phyloP scores from a whole-genome alignment of 2,113 vertebrate species.

The Origma solitaria region DNA sequence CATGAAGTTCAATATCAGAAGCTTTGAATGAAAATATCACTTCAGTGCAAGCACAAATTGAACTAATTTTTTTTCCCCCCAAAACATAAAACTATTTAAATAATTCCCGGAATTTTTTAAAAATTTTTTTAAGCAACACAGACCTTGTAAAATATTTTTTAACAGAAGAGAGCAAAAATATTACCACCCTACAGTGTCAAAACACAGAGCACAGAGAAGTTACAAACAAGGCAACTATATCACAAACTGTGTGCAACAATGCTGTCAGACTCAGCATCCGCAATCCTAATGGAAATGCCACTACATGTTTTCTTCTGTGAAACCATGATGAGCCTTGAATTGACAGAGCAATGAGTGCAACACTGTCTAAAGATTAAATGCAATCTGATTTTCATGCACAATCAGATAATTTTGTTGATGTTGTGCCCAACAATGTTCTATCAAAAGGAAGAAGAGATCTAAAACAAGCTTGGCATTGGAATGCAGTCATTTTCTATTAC shows the following conservation, averaged over 20 bases:
- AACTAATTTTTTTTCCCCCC: not conserved
- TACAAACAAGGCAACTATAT: not conserved
- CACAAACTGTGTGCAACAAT: not conserved
- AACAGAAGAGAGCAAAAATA: not conserved
- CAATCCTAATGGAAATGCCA: not conserved
- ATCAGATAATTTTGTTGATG: slow-evolving; percentile 15
- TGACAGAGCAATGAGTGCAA: slow-evolving; percentile 13
- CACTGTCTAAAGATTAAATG: not conserved
- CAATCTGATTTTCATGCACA: slow-evolving; percentile 48
- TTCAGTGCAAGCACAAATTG: not conserved
- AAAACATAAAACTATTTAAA: not conserved
- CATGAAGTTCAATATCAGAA: not conserved
- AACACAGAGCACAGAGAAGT: not conserved
- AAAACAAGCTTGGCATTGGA: slow-evolving; percentile 30
- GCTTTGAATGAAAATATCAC: not conserved
- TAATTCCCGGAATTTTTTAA: not conserved
- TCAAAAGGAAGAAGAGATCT: slow-evolving; percentile 34
- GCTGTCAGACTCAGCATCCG: not conserved
- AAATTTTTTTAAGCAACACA: not conserved
- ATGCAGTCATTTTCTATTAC: not conserved
- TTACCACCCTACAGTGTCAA: not conserved
- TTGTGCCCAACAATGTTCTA: slow-evolving; percentile 4
- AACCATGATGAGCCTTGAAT: not conserved
- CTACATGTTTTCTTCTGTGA: not conserved
- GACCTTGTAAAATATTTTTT: not conserved